Base-by-base conservation (phyloP, 1,140 invertebrate species). In the Macrosteles quadrilineatus region DNA sequence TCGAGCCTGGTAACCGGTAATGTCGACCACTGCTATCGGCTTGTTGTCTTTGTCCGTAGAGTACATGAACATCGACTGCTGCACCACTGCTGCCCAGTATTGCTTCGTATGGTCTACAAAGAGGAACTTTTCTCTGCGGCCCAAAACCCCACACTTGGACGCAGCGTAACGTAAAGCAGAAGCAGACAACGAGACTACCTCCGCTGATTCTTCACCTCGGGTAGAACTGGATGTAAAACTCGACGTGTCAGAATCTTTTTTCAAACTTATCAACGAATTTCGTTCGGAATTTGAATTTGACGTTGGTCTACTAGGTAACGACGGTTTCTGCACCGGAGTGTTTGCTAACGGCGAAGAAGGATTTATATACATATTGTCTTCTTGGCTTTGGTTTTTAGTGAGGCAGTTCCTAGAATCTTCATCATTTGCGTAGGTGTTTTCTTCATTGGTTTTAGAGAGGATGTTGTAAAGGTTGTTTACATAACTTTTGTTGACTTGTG, bases 81-180 rank as follows among this genome's bases (percentile, higher is more conserved):
- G 68, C 25, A 75, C 23, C 9, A 75, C 40, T 2, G 70, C 73
- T 3, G 62, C 73, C 73, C 73, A 75, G 23, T 69, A 73, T 17
- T 70, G 68, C 40, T 68, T 70, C 9, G 31, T 64, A 36, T 73
- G 70, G n/a, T 75, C 73, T 19, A 75, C 62, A 30, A 73, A 73
- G 21, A 75, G 40, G 30, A 73, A 63, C 30, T 73, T 73, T 43
- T 75, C 73, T 30, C 69, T 73, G 19, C 71, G 64, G 17, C 45
- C 27, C 19, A 75, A 55, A 6, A 36, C 1, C 0, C 73, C 73
- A 67, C 66, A 71, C 50, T 75, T 75, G 29, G 68, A 62, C 11
- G 73, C 73, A 12, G 72, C 70, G 23, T 75, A 75, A 17, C 69
- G 71, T 27, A 75, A 50, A 0, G 73, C 72, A 11, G 72, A 73